Percentiles rank a stretch among this genome's conserved stretches.
Conservation (phyloP, 2,888 invertebrate genomes). For the Dugesia japonica region DNA sequence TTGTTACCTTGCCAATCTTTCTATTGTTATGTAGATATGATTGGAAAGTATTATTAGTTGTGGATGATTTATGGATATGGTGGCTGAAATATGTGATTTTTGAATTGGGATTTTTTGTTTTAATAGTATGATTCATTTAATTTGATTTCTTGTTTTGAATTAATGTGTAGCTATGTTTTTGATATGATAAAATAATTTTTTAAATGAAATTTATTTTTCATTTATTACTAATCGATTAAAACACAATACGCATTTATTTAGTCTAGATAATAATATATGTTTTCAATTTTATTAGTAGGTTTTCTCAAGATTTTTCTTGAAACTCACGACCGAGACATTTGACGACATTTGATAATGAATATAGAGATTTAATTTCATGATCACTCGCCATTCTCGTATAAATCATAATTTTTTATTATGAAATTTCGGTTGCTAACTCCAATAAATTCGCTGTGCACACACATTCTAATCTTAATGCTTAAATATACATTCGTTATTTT, state of each 20-base stretch:
- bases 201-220: neutral
- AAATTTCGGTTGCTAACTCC: neutral
- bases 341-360: neutral
- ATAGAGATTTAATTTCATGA: neutral
- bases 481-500: too few species aligned
- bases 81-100: neutral
- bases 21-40: conserved; percentile 3
- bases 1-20: conserved; percentile 4
- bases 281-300: neutral
- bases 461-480: too few species aligned
- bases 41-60: neutral
- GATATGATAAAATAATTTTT: neutral
- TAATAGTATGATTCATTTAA: too few species aligned
- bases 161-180: too few species aligned
- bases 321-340: neutral
- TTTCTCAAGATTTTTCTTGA: neutral
- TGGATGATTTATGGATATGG: neutral
- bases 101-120: too few species aligned
- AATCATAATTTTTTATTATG: neutral
- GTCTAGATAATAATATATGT: neutral
- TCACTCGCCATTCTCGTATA: neutral
- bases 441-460: neutral
- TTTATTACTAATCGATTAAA: neutral
- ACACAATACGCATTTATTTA: neutral
- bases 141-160: too few species aligned